phyloP scores from a whole-genome alignment of 2,113 vertebrate species.

The Centrocercus urophasianus region DNA sequence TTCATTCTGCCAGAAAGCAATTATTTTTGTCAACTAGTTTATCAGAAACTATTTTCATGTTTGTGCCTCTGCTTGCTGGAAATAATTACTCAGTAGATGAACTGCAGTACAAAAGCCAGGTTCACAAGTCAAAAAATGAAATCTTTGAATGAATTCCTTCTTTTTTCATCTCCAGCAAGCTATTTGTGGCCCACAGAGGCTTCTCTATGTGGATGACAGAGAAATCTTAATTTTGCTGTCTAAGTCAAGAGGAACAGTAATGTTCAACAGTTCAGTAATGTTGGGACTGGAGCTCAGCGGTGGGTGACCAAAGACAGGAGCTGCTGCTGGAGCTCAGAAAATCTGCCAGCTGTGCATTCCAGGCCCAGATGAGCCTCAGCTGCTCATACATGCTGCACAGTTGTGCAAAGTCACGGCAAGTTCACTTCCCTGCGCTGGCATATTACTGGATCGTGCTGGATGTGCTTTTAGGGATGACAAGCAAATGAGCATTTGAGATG shows the following conservation, averaged over 20 bases:
- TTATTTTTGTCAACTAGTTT: not conserved
- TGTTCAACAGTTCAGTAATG: not conserved
- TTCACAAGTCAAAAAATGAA: not conserved
- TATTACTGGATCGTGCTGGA: not conserved
- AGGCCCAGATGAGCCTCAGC: not conserved
- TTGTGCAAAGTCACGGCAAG: not conserved
- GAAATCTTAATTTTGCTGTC: not conserved
- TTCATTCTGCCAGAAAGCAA: not conserved
- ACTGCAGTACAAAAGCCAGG: not conserved
- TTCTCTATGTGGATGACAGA: not conserved
- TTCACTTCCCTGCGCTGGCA: not conserved
- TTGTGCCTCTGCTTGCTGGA: not conserved
- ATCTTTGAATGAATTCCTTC: not conserved
- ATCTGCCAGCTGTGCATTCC: slow-evolving; percentile 33
- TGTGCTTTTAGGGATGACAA: not conserved
- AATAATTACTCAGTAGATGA: not conserved
- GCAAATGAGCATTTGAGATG: not conserved
- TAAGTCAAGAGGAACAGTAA: not conserved
- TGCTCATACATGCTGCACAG: not conserved
- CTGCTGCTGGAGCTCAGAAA: not conserved
- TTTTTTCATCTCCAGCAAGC: not conserved
- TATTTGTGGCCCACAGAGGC: not conserved
- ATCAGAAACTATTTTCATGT: not conserved
- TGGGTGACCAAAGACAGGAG: not conserved
- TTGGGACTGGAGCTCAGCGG: not conserved